These are phyloP conservation scores for Troilus luridus DNA, from an alignment of 2,888 invertebrate genomes.

Conservation along the genomic window DNA sequence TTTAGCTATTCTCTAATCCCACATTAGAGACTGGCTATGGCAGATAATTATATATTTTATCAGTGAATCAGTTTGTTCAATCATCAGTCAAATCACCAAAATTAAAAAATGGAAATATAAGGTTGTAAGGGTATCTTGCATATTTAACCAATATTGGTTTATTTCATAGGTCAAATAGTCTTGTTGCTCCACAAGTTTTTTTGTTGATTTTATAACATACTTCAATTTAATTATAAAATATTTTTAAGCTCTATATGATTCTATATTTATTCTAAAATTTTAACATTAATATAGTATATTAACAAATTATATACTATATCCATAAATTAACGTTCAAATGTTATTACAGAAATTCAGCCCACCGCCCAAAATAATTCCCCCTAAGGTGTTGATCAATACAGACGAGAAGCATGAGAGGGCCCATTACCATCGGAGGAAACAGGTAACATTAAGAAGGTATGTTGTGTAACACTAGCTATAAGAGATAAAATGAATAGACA, in stretches of 20 bases:
- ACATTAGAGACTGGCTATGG: too few species aligned
- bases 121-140: too few species aligned
- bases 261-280: neutral
- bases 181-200: too few species aligned
- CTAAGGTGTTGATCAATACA: constrained; percentile 46
- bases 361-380: constrained; percentile 47
- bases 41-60: too few species aligned
- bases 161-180: too few species aligned
- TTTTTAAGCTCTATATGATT: neutral
- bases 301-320: too few species aligned
- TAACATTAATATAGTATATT: neutral
- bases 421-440: constrained; percentile 46
- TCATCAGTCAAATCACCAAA: too few species aligned
- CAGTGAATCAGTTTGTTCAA: too few species aligned
- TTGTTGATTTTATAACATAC: too few species aligned
- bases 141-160: too few species aligned
- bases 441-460: constrained; percentile 49
- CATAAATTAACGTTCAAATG: neutral
- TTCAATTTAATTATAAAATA: neutral
- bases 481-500: neutral
- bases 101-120: too few species aligned
- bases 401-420: constrained; percentile 22
- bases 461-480: constrained; percentile 47
- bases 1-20: too few species aligned
- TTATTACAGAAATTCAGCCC: constrained; percentile 59